Evolutionary conservation across 2,888 invertebrate species (phyloP), one percentile per base, ranked within the genome.

Genomic region (Hirtodrosophila trivittata): DNA sequence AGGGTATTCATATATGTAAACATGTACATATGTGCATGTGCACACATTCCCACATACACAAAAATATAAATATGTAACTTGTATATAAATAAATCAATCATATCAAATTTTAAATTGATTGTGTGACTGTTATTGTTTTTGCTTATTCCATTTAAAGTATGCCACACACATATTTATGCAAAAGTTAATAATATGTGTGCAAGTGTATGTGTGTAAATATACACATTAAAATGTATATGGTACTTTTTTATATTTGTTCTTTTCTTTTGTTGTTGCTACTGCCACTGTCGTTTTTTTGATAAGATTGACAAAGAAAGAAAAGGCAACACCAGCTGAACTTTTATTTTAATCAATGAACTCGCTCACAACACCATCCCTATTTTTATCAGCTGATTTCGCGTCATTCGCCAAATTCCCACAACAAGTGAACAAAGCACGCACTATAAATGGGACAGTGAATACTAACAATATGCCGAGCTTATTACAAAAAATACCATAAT

Each of bases 301-400:
- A 72, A 70, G 50, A 57, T 38, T 60, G 25, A 56, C 71, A 65
- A 69, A 74, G 67, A 46, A 73, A 59, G 57, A 80, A 80, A 62
- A 56, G 57, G 32, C 69, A 83, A 54, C 60, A 64, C 58, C 82
- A 86, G 81, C 66, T 85, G 59, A 33, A 54, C 58, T 57, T 57
- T 65, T 38, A 46, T 65, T 80, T 60, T 66, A 80, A 86, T 80
- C 86, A 80, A 80, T 80, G 81, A 84, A 77, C 63, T 64, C 56
- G 59, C 59, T 69, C 59, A 56, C 16, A 47, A 47, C 51, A 25
- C 57, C 47, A 47, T 59, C 39, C 18, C 13, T 8, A 21, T 18
- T 30, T 32, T 51, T 57, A 83, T 62, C 73, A 75, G 74, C 74
- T 75, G 74, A 65, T 57, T 64, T 51, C 46, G 21, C 35, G 49